These are phyloP conservation scores for Pseudomyrmex cubaensis DNA, from an alignment of 1,140 invertebrate species.

Conservation along the genomic window DNA sequence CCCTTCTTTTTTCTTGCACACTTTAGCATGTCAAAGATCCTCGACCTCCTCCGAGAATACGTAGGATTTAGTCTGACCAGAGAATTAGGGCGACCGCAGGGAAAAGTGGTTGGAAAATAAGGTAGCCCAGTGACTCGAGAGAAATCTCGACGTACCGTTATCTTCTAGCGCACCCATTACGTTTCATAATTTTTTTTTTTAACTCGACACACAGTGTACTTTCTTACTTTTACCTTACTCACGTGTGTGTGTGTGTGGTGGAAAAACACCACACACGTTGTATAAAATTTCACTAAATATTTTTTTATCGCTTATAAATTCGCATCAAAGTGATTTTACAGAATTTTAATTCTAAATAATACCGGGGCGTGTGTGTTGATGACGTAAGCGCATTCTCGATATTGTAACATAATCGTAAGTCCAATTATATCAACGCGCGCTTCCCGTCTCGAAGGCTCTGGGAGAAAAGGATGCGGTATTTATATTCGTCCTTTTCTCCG, in stretches of 20 bases:
- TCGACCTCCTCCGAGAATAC: slow-evolving; percentile 34
- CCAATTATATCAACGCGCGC: slow-evolving; percentile 7
- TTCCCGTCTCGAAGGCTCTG: too few species aligned
- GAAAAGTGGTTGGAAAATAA: slow-evolving; percentile 56
- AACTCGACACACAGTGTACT: neutral
- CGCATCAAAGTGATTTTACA: neutral
- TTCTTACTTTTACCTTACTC: neutral
- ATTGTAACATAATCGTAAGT: neutral
- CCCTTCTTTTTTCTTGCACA: neutral
- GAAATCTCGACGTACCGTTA: slow-evolving; percentile 49
- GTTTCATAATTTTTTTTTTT: slow-evolving; percentile 23
- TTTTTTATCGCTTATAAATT: neutral
- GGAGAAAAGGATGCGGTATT: too few species aligned
- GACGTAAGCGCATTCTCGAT: neutral
- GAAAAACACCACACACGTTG: too few species aligned
- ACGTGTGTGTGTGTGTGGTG: too few species aligned
- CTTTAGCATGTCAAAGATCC: slow-evolving; percentile 62
- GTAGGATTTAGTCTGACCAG: slow-evolving; percentile 19
- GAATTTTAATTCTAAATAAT: neutral
- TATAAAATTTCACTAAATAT: neutral
- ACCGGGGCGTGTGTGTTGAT: neutral
- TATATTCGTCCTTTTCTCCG: neutral
- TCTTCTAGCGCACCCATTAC: neutral
- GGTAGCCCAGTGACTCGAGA: slow-evolving; percentile 28
- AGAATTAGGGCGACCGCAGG: slow-evolving; percentile 32